phyloP scores from a whole-genome alignment of 2,113 vertebrate species.

The Pygoscelis adeliae region DNA sequence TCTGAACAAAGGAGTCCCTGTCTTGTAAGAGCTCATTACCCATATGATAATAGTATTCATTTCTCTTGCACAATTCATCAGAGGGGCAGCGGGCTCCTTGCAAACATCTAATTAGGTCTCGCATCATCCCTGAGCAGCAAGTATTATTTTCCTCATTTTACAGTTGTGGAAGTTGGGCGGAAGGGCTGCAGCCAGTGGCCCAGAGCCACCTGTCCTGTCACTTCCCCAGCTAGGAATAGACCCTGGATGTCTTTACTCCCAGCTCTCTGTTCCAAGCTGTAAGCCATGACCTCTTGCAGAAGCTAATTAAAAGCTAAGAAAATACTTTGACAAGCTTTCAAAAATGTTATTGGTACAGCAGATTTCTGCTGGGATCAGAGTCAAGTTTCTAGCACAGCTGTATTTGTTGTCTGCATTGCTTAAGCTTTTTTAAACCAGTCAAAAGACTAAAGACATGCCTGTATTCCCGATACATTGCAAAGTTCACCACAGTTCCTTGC shows the following conservation, averaged over 20 bases:
- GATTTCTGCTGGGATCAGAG: neutral
- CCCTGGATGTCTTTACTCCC: neutral
- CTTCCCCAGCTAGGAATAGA: neutral
- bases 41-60: constrained; percentile 37
- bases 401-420: neutral
- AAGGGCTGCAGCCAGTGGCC: neutral
- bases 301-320: constrained; percentile 3
- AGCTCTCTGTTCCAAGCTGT: neutral
- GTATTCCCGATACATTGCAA: neutral
- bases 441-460: neutral
- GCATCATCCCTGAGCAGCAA: neutral
- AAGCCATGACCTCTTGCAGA: neutral
- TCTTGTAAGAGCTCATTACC: constrained; percentile 60
- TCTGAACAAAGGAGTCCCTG: constrained; percentile 28
- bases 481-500: neutral
- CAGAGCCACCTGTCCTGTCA: neutral
- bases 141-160: neutral
- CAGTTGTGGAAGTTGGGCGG: neutral
- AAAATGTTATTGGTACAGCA: neutral
- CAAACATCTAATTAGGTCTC: constrained; percentile 41
- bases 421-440: neutral
- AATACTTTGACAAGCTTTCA: neutral
- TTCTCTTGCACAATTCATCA: neutral
- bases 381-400: neutral
- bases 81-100: neutral